Evolutionary conservation across 2,888 invertebrate genomes (phyloP), one percentile per base, ranked within the genome.

Genomic region (Drosophila trichaetosa): DNA sequence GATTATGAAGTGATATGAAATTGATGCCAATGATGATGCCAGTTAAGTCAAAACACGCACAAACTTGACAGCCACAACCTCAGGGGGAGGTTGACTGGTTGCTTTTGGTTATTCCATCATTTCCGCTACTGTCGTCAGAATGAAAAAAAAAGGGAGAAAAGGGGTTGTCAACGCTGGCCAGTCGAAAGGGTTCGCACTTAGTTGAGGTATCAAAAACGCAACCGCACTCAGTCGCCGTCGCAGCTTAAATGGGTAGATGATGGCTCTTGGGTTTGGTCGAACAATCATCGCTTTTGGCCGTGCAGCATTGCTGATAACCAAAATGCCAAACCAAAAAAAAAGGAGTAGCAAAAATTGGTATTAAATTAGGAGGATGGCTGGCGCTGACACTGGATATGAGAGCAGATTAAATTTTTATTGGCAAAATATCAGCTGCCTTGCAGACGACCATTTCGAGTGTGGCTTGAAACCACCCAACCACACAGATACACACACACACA

Each of bases 371-470:
- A 73, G 76, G 57, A 76, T 54, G 72, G 31, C 29, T 33, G 42
- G 48, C 42, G 57, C 70, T 70, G 67, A 68, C 73, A 68, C 71
- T 79, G 85, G 76, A 78, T 81, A 79, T 79, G 73, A 77, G 74
- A 80, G 75, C 58, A 87, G 90, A 87, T 90, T 90, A 90, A 76
- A 90, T 89, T 90, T 90, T 90, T 90, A 90, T 90, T 90, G 89
- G 82, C 79, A 79, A 84, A 86, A 84, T 87, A 89, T 89, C 87
- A 83, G 80, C 60, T 72, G 66, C 56, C 78, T 73, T 73, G 53
- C 64, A 64, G 61, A 57, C 61, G 71, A 64, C 75, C 60, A 54
- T 36, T 57, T 33, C 60, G 42, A 57, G 52, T 57, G 73, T 34
- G 33, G 62, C 63, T 56, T 42, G 21, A 36, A 21, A 31, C 46